Evolutionary conservation across 2,888 invertebrate species (phyloP), one percentile per base, ranked within the genome.

Genomic region (Sinopyrophorus schimmeli): DNA sequence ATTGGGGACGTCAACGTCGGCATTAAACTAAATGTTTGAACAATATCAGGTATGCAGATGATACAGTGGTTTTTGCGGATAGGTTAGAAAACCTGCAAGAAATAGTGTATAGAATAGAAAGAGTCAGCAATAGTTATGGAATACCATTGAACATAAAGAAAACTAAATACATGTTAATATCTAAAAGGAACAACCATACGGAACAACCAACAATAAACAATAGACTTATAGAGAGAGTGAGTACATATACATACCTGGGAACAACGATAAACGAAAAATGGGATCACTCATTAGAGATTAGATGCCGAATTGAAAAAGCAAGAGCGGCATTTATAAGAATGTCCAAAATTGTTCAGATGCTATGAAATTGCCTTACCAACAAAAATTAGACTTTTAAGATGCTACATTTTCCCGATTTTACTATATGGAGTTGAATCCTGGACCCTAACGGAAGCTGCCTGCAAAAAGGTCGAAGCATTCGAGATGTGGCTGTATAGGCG

Each of bases 401-500:
- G 46, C 11, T 46, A 41, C 15, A 5, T 46, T 12, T 39, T 14
- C 1, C 14, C 39, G 11, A 18, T 46, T 6, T 2, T 46, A 12
- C 39, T 44, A 14, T 44, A 44, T 21, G 39, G 38, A 14, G 17
- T 40, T 14, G 38, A 39, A 15, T 9, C 44, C 2, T 42, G 18
- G 46, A 28, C 20, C 4, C 17, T 42, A 20, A 46, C 14, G 9
- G 5, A 26, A 26, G 15, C 26, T 12, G 3, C 38, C 20, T 34
- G 15, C 1, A 46, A 27, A 10, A 46, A 28, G 16, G 4, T 46
- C 5, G 46, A 46, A 23, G 39, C 38, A 35, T 44, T 44, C 18
- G 44, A 46, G 11, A 40, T 41, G 39, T 46, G 28, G 46, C 18
- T 46, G 17, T 39, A 40, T 28, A 7, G 46, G n/a, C 24, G 38